Evolutionary conservation across 2,888 invertebrate species (phyloP).

Genomic region (Mellilla xanthometata): DNA sequence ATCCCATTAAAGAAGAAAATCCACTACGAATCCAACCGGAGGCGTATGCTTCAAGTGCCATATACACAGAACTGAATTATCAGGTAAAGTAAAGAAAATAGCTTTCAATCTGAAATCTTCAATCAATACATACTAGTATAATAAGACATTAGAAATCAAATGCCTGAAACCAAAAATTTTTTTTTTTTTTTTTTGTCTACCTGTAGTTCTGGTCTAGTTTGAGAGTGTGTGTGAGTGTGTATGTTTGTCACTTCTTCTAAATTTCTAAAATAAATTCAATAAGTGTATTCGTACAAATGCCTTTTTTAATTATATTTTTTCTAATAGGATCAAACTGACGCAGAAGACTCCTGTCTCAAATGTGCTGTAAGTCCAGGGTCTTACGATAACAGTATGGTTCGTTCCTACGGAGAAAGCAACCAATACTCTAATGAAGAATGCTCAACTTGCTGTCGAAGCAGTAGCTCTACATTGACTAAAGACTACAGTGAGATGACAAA

Average conservation of each 20-base stretch:
- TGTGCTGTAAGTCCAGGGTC: constrained; percentile 80
- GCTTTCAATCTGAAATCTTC: too few relatives aligned
- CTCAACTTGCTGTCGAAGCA: constrained; percentile 74
- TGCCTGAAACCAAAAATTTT: too few relatives aligned
- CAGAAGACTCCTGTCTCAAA: constrained; percentile 80
- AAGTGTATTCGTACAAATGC: too few relatives aligned
- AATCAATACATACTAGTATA: too few relatives aligned
- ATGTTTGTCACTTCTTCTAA: too few relatives aligned
- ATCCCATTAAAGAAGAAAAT: constrained; percentile 62
- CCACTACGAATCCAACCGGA: constrained; percentile 79
- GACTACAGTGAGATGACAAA: constrained; percentile 79
- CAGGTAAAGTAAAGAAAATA: constrained; percentile 44
- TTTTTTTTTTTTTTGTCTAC: too few relatives aligned
- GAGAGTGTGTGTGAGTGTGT: too few relatives aligned
- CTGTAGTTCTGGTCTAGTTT: too few relatives aligned
- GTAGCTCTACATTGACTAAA: constrained; percentile 73
- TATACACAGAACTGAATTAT: constrained; percentile 76
- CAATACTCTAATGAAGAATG: constrained; percentile 77
- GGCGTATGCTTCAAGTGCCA: constrained; percentile 90
- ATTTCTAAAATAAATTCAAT: too few relatives aligned
- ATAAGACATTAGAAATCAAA: too few relatives aligned
- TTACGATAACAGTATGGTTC: constrained; percentile 78
- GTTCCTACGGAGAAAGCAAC: constrained; percentile 71
- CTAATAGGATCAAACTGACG: constrained; percentile 70
- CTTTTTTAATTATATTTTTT: too few relatives aligned